Percentiles rank a stretch among this genome's conserved stretches.
These are phyloP conservation scores for Petrophora chlorosata DNA, from an alignment of 2,888 invertebrate species.

Conservation along the genomic window DNA sequence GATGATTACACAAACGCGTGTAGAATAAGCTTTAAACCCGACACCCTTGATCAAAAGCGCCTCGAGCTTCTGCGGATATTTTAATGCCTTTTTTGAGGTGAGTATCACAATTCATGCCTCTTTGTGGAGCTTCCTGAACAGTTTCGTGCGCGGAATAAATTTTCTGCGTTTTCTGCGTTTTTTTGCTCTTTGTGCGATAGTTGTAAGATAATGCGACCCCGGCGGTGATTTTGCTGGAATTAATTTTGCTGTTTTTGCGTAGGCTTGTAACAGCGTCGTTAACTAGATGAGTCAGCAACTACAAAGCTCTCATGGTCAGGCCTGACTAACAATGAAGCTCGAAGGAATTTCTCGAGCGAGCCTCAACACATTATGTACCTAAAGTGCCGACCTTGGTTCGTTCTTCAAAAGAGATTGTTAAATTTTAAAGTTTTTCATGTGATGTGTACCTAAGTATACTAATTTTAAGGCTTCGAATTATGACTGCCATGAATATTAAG, in stretches of 20 bases:
- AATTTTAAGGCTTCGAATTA: too few relatives aligned
- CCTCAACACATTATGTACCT: conserved; percentile 26
- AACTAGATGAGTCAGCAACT: conserved; percentile 38
- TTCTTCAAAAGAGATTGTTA: neutral
- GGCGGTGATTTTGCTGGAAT: conserved; percentile 34
- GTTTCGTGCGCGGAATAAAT: conserved; percentile 42
- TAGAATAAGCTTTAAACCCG: conserved; percentile 47
- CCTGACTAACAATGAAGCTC: conserved; percentile 33
- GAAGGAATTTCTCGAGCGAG: conserved; percentile 32
- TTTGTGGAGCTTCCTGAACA: conserved; percentile 42
- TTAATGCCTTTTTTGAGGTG: conserved; percentile 50
- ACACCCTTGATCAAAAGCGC: conserved; percentile 56
- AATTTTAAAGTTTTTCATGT: too few relatives aligned
- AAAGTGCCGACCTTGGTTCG: neutral
- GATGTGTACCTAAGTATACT: too few relatives aligned
- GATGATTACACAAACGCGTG: conserved; percentile 66
- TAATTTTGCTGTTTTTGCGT: conserved; percentile 38
- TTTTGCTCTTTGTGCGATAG: conserved; percentile 37
- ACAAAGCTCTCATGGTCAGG: conserved; percentile 31
- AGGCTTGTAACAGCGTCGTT: conserved; percentile 35
- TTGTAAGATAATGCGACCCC: conserved; percentile 33
- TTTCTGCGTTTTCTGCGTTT: conserved; percentile 36
- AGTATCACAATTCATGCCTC: conserved; percentile 46
- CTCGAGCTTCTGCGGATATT: conserved; percentile 49
- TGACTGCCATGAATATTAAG: too few relatives aligned